Conservation (phyloP, 2,888 invertebrate species). For the Alloscopus bannaensis region DNA sequence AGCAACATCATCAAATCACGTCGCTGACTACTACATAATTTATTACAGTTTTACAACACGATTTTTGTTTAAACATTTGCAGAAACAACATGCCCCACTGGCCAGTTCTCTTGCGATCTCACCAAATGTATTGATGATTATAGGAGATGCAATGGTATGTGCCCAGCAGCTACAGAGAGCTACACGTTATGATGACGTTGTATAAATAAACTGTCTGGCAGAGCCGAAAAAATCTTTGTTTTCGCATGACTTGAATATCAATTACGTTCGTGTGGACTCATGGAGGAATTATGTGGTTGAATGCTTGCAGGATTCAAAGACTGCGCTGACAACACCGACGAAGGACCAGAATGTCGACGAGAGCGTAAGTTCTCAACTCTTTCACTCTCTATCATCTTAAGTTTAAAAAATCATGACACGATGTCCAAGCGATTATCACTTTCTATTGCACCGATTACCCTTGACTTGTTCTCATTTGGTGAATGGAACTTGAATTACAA, state of each 20-base stretch:
- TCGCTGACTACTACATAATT: slow-evolving; percentile 32
- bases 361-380: slow-evolving; percentile 38
- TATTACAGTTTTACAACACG: slow-evolving; percentile 48
- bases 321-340: slow-evolving; percentile 55
- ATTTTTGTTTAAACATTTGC: slow-evolving; percentile 42
- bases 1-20: slow-evolving; percentile 30
- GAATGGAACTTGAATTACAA: slow-evolving; percentile 9
- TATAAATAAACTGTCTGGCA: slow-evolving; percentile 27
- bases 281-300: slow-evolving; percentile 19
- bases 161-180: not conserved
- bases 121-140: slow-evolving; percentile 66
- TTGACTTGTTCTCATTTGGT: slow-evolving; percentile 8
- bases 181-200: not conserved
- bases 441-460: not conserved
- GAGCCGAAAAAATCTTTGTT: not conserved
- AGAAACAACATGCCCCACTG: slow-evolving; percentile 62
- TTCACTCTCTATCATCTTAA: slow-evolving; percentile 2
- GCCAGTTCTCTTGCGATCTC: slow-evolving; percentile 68
- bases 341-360: slow-evolving; percentile 44
- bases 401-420: slow-evolving; percentile 1
- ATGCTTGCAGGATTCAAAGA: slow-evolving; percentile 41
- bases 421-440: not conserved
- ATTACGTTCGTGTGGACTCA: slow-evolving; percentile 14
- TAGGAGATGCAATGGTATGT: slow-evolving; percentile 66
- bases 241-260: slow-evolving; percentile 44